These are phyloP conservation scores for Alca torda DNA, from an alignment of 2,797 vertebrate species.

Conservation along the genomic window DNA sequence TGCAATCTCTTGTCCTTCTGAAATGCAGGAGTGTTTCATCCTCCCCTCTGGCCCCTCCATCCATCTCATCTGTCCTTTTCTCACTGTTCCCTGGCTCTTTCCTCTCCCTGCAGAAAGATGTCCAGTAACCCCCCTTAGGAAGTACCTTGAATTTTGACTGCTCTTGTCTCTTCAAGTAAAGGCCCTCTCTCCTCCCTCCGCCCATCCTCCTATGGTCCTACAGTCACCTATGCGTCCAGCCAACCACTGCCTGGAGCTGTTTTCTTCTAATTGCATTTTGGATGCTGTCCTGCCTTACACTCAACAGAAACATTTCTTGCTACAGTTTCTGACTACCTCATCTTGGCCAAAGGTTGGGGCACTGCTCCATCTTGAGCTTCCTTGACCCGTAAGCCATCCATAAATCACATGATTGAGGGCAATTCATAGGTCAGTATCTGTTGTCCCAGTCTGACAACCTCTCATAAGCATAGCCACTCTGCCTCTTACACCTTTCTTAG, in stretches of 20 bases:
- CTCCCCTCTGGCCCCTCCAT: neutral
- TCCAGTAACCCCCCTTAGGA: neutral
- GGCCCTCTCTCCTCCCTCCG: neutral
- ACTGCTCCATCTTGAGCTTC: neutral
- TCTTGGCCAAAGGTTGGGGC: neutral
- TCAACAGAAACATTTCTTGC: neutral
- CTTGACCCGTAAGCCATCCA: neutral
- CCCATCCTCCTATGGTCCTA: too few relatives aligned
- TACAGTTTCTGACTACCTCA: neutral
- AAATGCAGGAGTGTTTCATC: neutral
- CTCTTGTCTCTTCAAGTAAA: neutral
- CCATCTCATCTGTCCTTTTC: neutral
- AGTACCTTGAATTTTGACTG: neutral
- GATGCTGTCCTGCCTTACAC: neutral
- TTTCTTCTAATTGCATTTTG: neutral
- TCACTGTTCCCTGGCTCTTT: neutral
- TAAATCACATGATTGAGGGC: neutral
- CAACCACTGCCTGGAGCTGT: neutral
- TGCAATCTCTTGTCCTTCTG: neutral
- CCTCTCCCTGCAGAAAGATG: neutral
- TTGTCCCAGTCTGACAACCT: neutral
- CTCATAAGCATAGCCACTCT: neutral
- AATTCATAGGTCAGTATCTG: neutral
- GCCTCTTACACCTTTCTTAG: neutral
- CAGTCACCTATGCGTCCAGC: neutral